These are phyloP conservation scores for Trichechus manatus DNA, from an alignment of 2,113 vertebrate genomes.

Conservation along the genomic window DNA sequence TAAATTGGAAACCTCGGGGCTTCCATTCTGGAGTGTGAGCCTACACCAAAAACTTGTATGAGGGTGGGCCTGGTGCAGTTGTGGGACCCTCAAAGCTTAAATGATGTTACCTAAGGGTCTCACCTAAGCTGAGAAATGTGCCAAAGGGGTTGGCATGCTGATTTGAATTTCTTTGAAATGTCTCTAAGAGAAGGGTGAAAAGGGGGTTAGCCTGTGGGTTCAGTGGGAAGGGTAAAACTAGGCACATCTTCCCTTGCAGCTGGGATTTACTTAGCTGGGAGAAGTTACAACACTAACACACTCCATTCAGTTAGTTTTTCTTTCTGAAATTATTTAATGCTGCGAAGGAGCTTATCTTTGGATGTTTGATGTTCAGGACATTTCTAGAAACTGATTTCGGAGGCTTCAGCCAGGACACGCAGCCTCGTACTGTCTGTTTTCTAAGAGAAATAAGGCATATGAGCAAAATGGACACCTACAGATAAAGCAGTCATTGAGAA, in stretches of 20 bases:
- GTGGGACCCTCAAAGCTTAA: background rate
- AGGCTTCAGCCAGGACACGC: background rate
- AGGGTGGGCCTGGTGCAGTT: background rate
- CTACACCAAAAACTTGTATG: background rate
- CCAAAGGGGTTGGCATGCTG: background rate
- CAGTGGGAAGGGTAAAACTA: background rate
- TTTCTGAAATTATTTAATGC: constrained; percentile 47
- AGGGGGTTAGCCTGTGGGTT: background rate
- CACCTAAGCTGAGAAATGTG: background rate
- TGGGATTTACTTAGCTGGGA: background rate
- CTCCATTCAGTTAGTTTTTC: background rate
- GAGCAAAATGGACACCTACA: background rate
- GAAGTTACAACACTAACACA: background rate
- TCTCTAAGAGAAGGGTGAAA: background rate
- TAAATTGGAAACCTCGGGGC: background rate
- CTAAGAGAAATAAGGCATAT: background rate
- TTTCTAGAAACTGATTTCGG: background rate
- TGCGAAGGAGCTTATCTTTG: background rate
- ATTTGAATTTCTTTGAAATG: constrained; percentile 20
- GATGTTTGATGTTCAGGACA: background rate
- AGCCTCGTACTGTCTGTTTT: background rate
- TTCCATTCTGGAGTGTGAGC: background rate
- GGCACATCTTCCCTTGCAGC: background rate
- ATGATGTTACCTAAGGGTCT: background rate
- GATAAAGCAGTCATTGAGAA: background rate